Base-by-base conservation (phyloP, 2,888 invertebrate genomes). In the Drosophila gaucha region DNA sequence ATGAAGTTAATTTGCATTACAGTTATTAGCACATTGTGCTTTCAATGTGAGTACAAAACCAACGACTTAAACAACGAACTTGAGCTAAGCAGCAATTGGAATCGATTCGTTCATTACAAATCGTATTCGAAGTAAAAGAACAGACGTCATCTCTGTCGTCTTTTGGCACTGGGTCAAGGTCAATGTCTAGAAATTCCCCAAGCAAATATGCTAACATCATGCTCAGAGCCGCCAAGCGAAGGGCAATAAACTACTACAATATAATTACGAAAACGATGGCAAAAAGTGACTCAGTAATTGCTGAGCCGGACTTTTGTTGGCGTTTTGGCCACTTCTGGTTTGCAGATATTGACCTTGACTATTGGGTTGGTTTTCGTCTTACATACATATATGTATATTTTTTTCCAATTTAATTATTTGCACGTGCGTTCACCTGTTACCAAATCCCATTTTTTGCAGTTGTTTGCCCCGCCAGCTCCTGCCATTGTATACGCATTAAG, bases 401-500 rank as follows among this genome's bases (percentile, higher is more conserved):
- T 57, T 30, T 10, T 0, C 2, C 8, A 31, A 46, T 26, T 41
- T 49, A 30, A 41, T 38, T 43, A 47, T 46, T 57, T 36, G 43
- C 65, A 59, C 52, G 44, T 60, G 50, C 36, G 18, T 36, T 75
- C 8, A 28, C 30, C 57, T 26, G 26, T 20, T 49, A 26, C 22
- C 51, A 49, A 49, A 44, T 8, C 35, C 39, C 14, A 12, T 14
- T 46, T n/a, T 49, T 65, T 59, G 28, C 24, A 87, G 87, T 8
- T 43, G 43, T 41, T 41, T 36, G 35, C 36, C 26, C 50, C 14
- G 59, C 59, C 24, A 51, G 46, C 16, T 16, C 52, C 49, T 91
- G 91, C 52, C 80, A 89, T 38, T 91, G 91, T 52, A 74, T 90
- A 6, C 86, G 83, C 22, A 57, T 91, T 2, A 84, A 80, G 68